Conservation (phyloP, 2,888 invertebrate genomes). For the Papilio gigon region DNA sequence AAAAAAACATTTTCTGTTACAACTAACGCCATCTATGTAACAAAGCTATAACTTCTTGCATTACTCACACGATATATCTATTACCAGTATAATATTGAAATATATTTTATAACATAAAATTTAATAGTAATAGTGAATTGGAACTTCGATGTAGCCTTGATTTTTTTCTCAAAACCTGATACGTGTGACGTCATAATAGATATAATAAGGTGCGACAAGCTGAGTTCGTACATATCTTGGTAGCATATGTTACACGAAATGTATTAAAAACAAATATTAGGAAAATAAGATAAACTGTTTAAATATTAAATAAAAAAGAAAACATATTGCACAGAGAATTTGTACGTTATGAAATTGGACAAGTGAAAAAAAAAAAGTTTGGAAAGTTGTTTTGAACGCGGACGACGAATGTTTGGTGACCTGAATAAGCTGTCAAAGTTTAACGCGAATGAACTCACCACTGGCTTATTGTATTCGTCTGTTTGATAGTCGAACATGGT, state of each 20-base stretch:
- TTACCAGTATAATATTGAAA: background rate
- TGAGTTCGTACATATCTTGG: background rate
- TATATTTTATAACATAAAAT: slow-evolving; percentile 9
- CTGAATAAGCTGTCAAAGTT: slow-evolving; percentile 41
- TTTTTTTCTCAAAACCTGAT: slow-evolving; percentile 8
- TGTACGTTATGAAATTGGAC: slow-evolving; percentile 46
- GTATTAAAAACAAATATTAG: background rate
- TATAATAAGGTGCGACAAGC: slow-evolving; percentile 1
- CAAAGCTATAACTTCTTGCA: slow-evolving; percentile 43
- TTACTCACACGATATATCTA: slow-evolving; percentile 4
- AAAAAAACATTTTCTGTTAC: slow-evolving; percentile 12
- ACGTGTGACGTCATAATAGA: slow-evolving; percentile 26
- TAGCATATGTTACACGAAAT: slow-evolving; percentile 15
- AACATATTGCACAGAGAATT: slow-evolving; percentile 35
- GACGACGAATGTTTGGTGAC: slow-evolving; percentile 49
- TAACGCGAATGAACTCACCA: slow-evolving; percentile 62
- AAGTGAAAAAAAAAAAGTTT: slow-evolving; percentile 51
- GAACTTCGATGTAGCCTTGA: slow-evolving; percentile 14
- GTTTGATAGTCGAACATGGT: slow-evolving; percentile 81
- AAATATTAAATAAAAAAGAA: background rate
- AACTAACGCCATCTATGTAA: slow-evolving; percentile 60
- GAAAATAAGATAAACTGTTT: background rate
- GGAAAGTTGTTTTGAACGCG: slow-evolving; percentile 66
- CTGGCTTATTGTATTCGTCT: slow-evolving; percentile 74
- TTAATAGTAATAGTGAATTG: slow-evolving; percentile 3